Percentiles rank a stretch among this genome's conserved stretches.
phyloP scores from a whole-genome alignment of 1,140 invertebrate species.

The Cotesia glomerata region DNA sequence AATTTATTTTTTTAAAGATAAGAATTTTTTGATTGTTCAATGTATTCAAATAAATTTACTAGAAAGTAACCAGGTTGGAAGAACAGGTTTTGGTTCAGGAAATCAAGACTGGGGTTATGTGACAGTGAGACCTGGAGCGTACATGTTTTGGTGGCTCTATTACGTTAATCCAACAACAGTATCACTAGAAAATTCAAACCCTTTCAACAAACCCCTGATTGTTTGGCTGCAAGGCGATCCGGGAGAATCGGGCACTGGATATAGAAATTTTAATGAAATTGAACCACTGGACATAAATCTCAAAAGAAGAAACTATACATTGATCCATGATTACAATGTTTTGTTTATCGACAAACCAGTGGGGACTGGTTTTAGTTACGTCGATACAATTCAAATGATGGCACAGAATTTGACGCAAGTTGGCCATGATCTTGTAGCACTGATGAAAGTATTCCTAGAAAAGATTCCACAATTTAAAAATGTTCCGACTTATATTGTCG shows the following conservation, averaged over 20 bases:
- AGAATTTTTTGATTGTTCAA: no score
- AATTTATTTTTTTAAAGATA: no score
- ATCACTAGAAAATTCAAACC: conserved; percentile 29
- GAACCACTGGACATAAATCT: conserved; percentile 74
- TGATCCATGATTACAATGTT: conserved; percentile 81
- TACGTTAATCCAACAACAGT: conserved; percentile 50
- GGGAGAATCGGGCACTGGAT: conserved; percentile 76
- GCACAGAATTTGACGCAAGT: conserved; percentile 75
- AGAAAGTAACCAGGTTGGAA: conserved; percentile 31
- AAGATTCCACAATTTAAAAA: conserved; percentile 70
- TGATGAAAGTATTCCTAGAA: conserved; percentile 72
- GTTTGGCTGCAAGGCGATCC: conserved; percentile 83
- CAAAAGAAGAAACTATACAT: conserved; percentile 73
- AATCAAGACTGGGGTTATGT: conserved; percentile 75
- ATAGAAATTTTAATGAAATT: conserved; percentile 80
- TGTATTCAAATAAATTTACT: no score
- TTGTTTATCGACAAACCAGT: conserved; percentile 89
- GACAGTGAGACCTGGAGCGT: conserved; percentile 71
- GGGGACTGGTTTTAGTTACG: conserved; percentile 85
- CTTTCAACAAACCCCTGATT: conserved; percentile 72
- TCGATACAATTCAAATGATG: conserved; percentile 65
- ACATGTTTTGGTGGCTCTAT: conserved; percentile 87
- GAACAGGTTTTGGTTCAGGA: conserved; percentile 63
- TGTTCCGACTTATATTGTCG: conserved; percentile 80
- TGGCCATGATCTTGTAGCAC: conserved; percentile 75